Evolutionary conservation across 1,140 invertebrate species (phyloP).

Genomic region (Bombus sibiricus): DNA sequence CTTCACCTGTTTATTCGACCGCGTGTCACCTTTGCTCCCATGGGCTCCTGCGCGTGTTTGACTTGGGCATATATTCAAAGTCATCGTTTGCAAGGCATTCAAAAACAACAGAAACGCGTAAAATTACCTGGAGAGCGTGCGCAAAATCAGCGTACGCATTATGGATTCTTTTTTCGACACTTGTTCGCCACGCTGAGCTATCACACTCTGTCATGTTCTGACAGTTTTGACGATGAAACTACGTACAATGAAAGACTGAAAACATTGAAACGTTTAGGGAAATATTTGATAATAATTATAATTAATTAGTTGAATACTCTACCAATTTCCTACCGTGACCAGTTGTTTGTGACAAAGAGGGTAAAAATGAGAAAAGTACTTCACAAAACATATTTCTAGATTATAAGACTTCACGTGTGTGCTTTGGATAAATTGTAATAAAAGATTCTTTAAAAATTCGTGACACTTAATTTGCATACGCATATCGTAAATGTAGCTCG

Average conservation of each 20-base stretch:
- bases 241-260: too few species aligned
- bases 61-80: constrained; percentile 12
- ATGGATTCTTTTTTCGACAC: background rate
- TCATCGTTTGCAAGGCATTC: constrained; percentile 5
- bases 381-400: background rate
- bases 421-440: too few species aligned
- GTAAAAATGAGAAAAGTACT: background rate
- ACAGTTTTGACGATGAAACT: too few species aligned
- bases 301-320: too few species aligned
- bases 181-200: background rate
- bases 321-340: background rate
- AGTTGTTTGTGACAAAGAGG: background rate
- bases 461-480: background rate
- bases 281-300: too few species aligned
- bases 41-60: background rate
- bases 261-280: too few species aligned
- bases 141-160: background rate
- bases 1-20: constrained; percentile 1
- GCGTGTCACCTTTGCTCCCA: background rate
- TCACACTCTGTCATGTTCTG: too few species aligned
- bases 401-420: too few species aligned
- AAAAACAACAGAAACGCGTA: background rate
- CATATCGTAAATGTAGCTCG: background rate
- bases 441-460: background rate
- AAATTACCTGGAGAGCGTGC: background rate